A percentile compares a stretch with the other conserved stretches of the same genome.
phyloP scores from a whole-genome alignment of 2,888 invertebrate species.

The Tanypteryx hageni region DNA sequence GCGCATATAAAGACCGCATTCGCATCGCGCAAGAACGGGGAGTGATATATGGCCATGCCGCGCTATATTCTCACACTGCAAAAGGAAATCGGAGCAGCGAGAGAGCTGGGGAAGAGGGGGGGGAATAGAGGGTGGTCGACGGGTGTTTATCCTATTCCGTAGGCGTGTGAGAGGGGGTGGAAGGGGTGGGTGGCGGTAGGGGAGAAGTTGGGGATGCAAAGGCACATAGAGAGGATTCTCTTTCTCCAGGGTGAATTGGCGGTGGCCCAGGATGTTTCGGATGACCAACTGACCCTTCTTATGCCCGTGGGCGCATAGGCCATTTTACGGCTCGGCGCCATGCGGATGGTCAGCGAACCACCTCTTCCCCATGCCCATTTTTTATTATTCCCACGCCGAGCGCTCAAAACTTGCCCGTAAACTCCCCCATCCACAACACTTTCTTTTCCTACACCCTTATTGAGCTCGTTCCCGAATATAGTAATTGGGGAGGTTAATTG shows the following conservation, averaged over 20 bases:
- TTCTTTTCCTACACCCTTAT: background rate
- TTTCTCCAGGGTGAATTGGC: background rate
- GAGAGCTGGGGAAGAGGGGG: background rate
- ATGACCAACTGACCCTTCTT: slow-evolving; percentile 45
- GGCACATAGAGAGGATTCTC: background rate
- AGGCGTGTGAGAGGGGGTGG: background rate
- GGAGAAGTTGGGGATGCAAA: background rate
- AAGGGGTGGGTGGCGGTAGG: background rate
- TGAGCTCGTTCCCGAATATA: background rate
- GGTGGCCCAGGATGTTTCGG: background rate
- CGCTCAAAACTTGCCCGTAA: background rate
- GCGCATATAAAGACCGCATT: background rate
- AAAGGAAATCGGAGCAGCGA: background rate
- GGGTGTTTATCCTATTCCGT: background rate
- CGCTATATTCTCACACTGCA: background rate
- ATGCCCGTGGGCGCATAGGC: background rate
- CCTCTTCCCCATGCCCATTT: background rate
- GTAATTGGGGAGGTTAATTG: slow-evolving; percentile 47
- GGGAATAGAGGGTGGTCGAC: background rate
- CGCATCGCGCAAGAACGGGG: background rate
- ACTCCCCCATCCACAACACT: background rate
- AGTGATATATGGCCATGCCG: slow-evolving; percentile 38
- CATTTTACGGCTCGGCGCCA: background rate
- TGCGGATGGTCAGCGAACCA: background rate
- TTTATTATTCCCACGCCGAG: slow-evolving; percentile 50